Evolutionary conservation across 2,113 vertebrate genomes (phyloP), one percentile per base, ranked within the genome.

Genomic region (Rhinopomastus cyanomelas): DNA sequence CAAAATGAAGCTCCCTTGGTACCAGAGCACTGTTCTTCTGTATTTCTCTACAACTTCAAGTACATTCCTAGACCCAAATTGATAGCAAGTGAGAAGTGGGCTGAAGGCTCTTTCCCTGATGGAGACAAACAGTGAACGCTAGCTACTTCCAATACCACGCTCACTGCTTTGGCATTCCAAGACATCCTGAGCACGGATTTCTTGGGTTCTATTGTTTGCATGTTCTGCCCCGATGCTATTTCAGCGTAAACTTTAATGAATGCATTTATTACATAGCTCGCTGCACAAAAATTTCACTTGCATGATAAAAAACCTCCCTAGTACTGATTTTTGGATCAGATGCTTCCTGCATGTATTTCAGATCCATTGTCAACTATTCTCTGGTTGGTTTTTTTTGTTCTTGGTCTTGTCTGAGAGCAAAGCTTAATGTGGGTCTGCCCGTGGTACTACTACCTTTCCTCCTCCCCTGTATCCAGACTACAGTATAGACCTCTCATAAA

Each of bases 401-500:
- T 78, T 80, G 44, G 77, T 42, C 53, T 60, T 87, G 8, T 44
- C 77, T 79, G 74, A 51, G 66, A 88, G 86, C 68, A 95, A 76
- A 57, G 60, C 48, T 74, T 89, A 75, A 55, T 66, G 67, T 81
- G 68, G 67, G 69, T 32, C 53, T 71, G 78, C 85, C 88, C 73
- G 87, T 75, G 87, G 59, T 65, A 57, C 30, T 68, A 19, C 34
- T 71, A 88, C 73, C 65, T 78, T 92, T 89, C 55, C 62, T 80
- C 22, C 56, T 87, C 20, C 55, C 25, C 49, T 89, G 78, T 64
- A 92, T 85, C 87, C 94, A 95, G 93, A 96, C 93, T 97, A 89
- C 59, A 92, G 86, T 57, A 53, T 18, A 95, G 93, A 94, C 95
- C 94, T 95, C 82, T 87, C 85, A 91, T 79, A 97, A 96, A 96